phyloP scores from a whole-genome alignment of 2,888 invertebrate species.

The Noctua comes region DNA sequence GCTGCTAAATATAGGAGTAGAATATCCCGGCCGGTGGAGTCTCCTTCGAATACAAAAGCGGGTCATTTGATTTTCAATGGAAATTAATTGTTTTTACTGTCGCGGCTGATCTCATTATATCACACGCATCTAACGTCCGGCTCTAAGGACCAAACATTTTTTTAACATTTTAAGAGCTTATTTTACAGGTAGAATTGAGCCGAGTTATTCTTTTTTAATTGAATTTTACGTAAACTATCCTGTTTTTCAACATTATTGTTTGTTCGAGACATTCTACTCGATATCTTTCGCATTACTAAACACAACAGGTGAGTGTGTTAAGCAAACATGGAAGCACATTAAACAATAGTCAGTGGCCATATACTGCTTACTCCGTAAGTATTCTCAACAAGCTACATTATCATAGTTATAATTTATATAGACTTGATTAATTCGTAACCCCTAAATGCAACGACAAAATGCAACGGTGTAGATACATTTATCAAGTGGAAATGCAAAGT shows the following conservation, averaged over 20 bases:
- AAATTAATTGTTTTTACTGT: background rate
- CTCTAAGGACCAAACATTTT: background rate
- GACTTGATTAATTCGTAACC: constrained; percentile 67
- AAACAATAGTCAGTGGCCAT: constrained; percentile 42
- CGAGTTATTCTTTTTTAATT: background rate
- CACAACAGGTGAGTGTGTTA: constrained; percentile 23
- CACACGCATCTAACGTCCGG: background rate
- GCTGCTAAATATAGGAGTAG: constrained; percentile 24
- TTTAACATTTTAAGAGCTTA: background rate
- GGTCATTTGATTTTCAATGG: background rate
- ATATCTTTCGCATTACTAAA: constrained; percentile 19
- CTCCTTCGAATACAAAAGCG: background rate
- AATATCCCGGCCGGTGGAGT: constrained; percentile 25
- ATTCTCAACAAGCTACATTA: constrained; percentile 83
- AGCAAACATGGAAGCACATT: constrained; percentile 32
- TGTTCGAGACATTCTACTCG: constrained; percentile 40
- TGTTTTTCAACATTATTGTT: background rate
- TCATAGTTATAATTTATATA: constrained; percentile 77
- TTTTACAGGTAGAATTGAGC: background rate
- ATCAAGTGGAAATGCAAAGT: constrained; percentile 84
- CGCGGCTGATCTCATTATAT: background rate
- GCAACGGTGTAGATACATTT: constrained; percentile 84
- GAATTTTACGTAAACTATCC: background rate
- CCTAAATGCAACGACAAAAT: constrained; percentile 85
- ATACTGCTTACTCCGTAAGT: constrained; percentile 85